phyloP scores from a whole-genome alignment of 2,797 vertebrate species.

The Dicrostonyx torquatus region DNA sequence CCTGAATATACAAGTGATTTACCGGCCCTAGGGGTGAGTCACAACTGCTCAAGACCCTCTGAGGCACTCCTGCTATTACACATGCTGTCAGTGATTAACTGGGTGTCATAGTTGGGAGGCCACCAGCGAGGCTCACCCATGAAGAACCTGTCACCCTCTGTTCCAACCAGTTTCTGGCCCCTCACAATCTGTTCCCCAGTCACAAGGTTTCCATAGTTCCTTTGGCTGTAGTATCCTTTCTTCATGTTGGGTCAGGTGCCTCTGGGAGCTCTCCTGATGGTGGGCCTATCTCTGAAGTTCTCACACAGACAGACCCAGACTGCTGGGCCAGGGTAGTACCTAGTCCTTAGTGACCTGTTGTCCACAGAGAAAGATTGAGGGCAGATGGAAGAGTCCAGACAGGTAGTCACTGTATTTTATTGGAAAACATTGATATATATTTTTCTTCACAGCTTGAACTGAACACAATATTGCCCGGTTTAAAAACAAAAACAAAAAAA shows the following conservation, averaged over 20 bases:
- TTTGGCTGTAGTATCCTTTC: not conserved
- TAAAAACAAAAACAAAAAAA: constrained; percentile 80
- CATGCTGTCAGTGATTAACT: not conserved
- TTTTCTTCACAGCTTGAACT: constrained; percentile 91
- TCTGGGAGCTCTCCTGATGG: not conserved
- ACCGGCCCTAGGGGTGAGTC: not conserved
- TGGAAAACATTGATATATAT: constrained; percentile 92
- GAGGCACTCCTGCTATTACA: not conserved
- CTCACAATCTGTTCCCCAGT: not conserved
- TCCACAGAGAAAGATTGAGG: not conserved
- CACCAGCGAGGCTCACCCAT: not conserved
- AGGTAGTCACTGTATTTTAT: constrained; percentile 90
- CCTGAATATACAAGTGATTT: not conserved
- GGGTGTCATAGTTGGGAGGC: not conserved
- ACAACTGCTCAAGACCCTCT: not conserved
- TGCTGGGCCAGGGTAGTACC: not conserved
- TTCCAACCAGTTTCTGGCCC: not conserved
- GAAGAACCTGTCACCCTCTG: not conserved
- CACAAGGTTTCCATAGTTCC: not conserved
- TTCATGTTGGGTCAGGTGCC: not conserved
- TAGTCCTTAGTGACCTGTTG: not conserved
- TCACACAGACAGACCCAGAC: no score
- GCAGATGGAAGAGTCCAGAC: constrained; percentile 6
- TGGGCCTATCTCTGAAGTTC: not conserved
- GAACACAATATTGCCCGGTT: constrained; percentile 87